Evolutionary conservation across 2,888 invertebrate genomes (phyloP).

Genomic region (Papilio gigon): DNA sequence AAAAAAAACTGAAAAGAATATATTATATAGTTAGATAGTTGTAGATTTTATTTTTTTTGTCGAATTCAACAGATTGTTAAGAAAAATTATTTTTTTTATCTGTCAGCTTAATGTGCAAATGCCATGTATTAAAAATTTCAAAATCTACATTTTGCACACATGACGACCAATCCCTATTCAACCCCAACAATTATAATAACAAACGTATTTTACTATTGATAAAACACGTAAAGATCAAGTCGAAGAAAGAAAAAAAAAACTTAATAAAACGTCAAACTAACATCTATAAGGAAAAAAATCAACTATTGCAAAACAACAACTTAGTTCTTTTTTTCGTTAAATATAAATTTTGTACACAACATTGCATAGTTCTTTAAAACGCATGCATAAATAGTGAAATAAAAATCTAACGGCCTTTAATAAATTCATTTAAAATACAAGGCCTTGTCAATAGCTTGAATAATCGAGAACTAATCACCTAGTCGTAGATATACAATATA

Average conservation of each 20-base stretch:
- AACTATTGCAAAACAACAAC: conserved; percentile 52
- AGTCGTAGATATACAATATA: no score
- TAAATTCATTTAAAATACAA: conserved; percentile 45
- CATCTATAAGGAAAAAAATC: conserved; percentile 51
- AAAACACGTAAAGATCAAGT: conserved; percentile 52
- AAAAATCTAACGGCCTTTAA: conserved; percentile 49
- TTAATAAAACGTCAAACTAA: conserved; percentile 52
- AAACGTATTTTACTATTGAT: not conserved
- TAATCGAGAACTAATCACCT: conserved; percentile 51
- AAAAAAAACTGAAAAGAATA: no score
- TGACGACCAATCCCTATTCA: conserved; percentile 9
- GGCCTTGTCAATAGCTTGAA: conserved; percentile 11
- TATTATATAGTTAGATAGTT: no score
- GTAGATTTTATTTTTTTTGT: no score
- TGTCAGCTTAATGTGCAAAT: no score
- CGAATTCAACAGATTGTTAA: no score
- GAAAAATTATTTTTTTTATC: no score
- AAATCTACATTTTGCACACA: conserved; percentile 32
- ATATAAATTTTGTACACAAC: conserved; percentile 42
- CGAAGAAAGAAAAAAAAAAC: conserved; percentile 48
- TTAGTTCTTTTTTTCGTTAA: conserved; percentile 42
- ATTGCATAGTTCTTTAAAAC: conserved; percentile 40
- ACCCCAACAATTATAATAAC: conserved; percentile 45
- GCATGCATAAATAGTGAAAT: conserved; percentile 45
- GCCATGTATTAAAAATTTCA: conserved; percentile 25